Conservation (phyloP, 2,113 vertebrate species). For the Malurus alboscapulatus region DNA sequence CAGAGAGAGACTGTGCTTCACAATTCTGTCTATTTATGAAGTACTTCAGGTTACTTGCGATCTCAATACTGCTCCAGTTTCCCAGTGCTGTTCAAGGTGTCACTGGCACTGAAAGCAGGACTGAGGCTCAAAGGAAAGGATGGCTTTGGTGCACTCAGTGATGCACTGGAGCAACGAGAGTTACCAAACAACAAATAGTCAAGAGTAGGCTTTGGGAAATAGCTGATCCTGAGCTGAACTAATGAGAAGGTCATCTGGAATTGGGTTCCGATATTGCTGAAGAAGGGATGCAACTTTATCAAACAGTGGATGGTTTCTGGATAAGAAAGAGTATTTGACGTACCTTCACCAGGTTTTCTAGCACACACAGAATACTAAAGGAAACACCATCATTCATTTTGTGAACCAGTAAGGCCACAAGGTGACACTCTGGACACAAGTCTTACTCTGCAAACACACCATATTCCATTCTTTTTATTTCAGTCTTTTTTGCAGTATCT, state of each 20-base stretch:
- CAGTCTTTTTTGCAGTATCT: not conserved
- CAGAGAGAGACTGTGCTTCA: not conserved
- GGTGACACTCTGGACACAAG: not conserved
- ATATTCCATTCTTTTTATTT: not conserved
- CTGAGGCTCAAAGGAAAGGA: not conserved
- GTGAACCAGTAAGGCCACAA: not conserved
- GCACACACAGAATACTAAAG: not conserved
- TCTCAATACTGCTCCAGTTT: not conserved
- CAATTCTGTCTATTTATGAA: not conserved
- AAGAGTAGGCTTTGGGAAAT: not conserved
- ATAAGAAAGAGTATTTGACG: not conserved
- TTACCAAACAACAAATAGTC: not conserved
- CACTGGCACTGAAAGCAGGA: not conserved
- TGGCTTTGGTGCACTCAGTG: not conserved
- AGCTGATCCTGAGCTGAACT: not conserved
- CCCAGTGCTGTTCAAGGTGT: not conserved
- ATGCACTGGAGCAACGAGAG: not conserved
- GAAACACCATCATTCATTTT: not conserved
- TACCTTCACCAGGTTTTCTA: not conserved
- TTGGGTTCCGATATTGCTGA: not conserved
- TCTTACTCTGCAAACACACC: not conserved
- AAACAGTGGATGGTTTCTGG: not conserved
- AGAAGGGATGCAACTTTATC: not conserved
- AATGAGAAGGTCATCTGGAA: not conserved
- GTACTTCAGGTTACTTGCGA: not conserved